Percentiles rank a stretch among this genome's conserved stretches.
Conservation (phyloP, 2,797 vertebrate species). For the Lutjanus campechanus region DNA sequence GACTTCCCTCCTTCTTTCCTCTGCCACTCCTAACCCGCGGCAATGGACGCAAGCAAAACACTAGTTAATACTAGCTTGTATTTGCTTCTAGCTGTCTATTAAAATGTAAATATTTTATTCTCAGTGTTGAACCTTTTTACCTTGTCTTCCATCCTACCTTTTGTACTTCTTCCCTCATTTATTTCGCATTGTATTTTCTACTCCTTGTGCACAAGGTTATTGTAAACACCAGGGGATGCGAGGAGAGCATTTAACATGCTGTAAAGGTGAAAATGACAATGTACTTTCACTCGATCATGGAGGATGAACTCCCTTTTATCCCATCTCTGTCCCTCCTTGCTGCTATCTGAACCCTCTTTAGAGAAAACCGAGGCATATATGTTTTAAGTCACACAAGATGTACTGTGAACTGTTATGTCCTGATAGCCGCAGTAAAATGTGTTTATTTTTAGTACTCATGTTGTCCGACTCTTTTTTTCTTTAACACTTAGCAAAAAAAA, state of each 20-base stretch:
- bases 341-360: conserved; percentile 55
- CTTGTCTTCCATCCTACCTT: conserved; percentile 62
- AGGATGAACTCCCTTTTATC: conserved; percentile 58
- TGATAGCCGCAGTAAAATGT: conserved; percentile 77
- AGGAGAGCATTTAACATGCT: conserved; percentile 46
- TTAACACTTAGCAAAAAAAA: neutral
- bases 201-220: conserved; percentile 35
- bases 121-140: conserved; percentile 58
- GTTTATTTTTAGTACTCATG: conserved; percentile 69
- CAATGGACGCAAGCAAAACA: conserved; percentile 72
- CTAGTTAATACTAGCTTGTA: conserved; percentile 63
- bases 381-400: conserved; percentile 52
- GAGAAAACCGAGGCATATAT: conserved; percentile 39
- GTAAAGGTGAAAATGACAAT: conserved; percentile 45
- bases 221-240: conserved; percentile 62
- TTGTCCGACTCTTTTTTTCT: conserved; percentile 9
- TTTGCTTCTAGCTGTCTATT: conserved; percentile 76
- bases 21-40: conserved; percentile 4
- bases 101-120: conserved; percentile 73
- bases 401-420: conserved; percentile 50
- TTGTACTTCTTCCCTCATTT: conserved; percentile 57
- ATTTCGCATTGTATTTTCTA: conserved; percentile 64
- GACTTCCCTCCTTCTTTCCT: conserved; percentile 2
- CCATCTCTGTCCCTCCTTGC: conserved; percentile 62
- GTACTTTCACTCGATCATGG: conserved; percentile 40